These are phyloP conservation scores for Macropodus opercularis DNA, from an alignment of 2,797 vertebrate genomes.

Conservation along the genomic window DNA sequence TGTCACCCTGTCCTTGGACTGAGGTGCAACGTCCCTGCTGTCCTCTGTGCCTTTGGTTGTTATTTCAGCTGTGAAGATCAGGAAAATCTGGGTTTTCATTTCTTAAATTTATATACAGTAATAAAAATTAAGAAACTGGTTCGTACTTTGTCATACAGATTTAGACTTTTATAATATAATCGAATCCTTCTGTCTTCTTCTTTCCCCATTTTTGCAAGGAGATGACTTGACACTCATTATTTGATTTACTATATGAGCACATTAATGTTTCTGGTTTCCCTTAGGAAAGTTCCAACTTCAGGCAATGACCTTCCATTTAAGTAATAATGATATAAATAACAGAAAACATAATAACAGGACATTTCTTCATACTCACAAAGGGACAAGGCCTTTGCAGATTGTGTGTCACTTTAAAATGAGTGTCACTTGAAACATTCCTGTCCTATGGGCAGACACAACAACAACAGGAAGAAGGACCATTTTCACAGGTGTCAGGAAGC, in stretches of 20 bases:
- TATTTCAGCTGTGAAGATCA: neutral
- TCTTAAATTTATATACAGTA: neutral
- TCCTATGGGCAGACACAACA: constrained; percentile 91
- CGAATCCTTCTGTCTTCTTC: too few species aligned
- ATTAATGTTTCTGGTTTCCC: too few species aligned
- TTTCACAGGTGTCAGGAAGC: constrained; percentile 98
- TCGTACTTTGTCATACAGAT: neutral
- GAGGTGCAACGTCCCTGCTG: constrained; percentile 5
- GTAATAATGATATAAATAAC: constrained; percentile 32
- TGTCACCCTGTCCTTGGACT: constrained; percentile 47
- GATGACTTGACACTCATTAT: neutral
- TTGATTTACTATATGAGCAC: neutral
- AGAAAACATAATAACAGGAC: too few species aligned
- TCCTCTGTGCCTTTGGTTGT: neutral
- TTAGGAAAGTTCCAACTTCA: too few species aligned
- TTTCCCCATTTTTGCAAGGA: neutral
- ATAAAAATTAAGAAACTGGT: neutral
- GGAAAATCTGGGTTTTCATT: neutral
- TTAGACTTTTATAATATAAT: constrained; percentile 4
- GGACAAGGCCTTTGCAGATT: constrained; percentile 24
- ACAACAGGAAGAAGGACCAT: constrained; percentile 96
- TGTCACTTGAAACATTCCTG: constrained; percentile 84
- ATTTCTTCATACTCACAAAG: constrained; percentile 29
- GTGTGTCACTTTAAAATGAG: constrained; percentile 75
- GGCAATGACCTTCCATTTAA: constrained; percentile 19